These are phyloP conservation scores for Piscicola geometra DNA, from an alignment of 2,888 invertebrate species.

Conservation along the genomic window DNA sequence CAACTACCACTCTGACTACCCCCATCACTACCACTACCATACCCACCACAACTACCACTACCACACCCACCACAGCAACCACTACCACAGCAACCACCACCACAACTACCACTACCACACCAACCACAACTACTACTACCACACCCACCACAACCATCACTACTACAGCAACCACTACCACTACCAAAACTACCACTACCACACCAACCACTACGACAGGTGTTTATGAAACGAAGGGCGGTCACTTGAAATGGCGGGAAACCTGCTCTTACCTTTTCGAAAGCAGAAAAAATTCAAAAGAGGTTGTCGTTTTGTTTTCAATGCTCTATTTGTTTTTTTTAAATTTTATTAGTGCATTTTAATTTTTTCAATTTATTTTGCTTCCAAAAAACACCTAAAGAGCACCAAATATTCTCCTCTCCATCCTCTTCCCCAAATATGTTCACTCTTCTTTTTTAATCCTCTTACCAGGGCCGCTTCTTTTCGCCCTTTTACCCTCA, in stretches of 20 bases:
- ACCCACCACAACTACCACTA: too few species aligned
- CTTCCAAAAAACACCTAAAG: too few species aligned
- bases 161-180: background rate
- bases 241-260: constrained; percentile 22
- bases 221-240: constrained; percentile 13
- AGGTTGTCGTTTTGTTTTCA: background rate
- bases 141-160: background rate
- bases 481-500: constrained; percentile 25
- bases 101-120: background rate
- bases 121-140: background rate
- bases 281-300: constrained; percentile 23
- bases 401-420: too few species aligned
- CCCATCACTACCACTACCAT: too few species aligned
- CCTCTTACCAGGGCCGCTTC: background rate
- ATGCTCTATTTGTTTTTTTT: too few species aligned
- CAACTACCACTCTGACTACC: too few species aligned
- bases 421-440: too few species aligned
- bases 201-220: background rate
- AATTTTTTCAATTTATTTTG: too few species aligned
- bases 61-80: too few species aligned
- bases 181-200: background rate
- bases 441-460: too few species aligned
- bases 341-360: too few species aligned
- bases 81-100: too few species aligned
- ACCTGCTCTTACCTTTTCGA: constrained; percentile 23